Evolutionary conservation across 1,140 invertebrate genomes (phyloP).

Genomic region (Caenorhabditis inopinata): DNA sequence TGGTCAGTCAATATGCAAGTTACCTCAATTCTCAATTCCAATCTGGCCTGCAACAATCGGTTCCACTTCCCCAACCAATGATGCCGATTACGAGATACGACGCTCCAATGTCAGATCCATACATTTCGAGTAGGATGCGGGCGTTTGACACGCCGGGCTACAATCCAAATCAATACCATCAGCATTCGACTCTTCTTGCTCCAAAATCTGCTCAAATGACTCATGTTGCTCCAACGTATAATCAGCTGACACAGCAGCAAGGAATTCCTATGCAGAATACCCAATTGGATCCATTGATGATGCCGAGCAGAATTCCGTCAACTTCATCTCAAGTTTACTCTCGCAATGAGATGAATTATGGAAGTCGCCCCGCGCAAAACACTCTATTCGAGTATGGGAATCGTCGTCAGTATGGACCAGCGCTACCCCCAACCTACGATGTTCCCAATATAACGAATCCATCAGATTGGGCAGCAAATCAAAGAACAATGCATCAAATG

Average conservation of each 20-base stretch:
- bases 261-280: not conserved
- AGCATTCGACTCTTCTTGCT: constrained; percentile 12
- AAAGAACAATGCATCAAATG: constrained; percentile 12
- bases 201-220: constrained; percentile 42
- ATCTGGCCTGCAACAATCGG: constrained; percentile 16
- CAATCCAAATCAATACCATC: constrained; percentile 2
- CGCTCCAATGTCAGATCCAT: constrained; percentile 38
- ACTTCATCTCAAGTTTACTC: constrained; percentile 52
- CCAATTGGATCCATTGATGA: constrained; percentile 20
- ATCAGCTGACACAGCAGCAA: not conserved
- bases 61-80: constrained; percentile 8
- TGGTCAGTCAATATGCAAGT: constrained; percentile 62
- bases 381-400: constrained; percentile 58
- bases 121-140: not conserved
- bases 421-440: not conserved
- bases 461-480: not conserved
- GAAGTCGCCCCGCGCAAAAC: constrained; percentile 49
- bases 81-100: constrained; percentile 12
- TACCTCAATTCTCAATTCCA: constrained; percentile 64
- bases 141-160: not conserved
- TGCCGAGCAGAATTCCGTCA: not conserved
- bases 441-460: not conserved
- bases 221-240: not conserved
- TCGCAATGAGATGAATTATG: constrained; percentile 57
- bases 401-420: constrained; percentile 6